phyloP scores from a whole-genome alignment of 2,113 vertebrate genomes.

The Opisthocomus hoazin region DNA sequence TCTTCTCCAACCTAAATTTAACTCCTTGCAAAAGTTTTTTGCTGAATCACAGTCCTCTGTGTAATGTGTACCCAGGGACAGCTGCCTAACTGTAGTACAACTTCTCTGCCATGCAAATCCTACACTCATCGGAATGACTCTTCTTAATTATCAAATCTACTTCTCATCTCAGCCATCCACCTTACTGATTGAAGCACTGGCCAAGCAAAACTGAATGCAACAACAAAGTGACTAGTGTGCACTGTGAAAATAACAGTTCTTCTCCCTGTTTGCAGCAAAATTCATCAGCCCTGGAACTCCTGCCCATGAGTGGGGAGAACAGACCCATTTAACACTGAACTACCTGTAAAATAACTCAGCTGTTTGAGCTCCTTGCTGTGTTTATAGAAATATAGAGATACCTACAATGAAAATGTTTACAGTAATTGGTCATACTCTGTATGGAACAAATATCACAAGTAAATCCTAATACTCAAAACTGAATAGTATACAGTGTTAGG shows the following conservation, averaged over 20 bases:
- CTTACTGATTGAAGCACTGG: not conserved
- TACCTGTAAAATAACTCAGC: not conserved
- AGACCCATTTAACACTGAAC: not conserved
- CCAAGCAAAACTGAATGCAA: not conserved
- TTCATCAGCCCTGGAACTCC: not conserved
- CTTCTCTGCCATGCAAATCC: not conserved
- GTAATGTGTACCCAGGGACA: not conserved
- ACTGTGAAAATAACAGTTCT: not conserved
- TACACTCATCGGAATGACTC: not conserved
- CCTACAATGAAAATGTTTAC: not conserved
- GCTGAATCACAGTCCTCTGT: not conserved
- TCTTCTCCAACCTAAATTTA: not conserved
- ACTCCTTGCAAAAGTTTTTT: not conserved
- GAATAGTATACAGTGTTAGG: not conserved
- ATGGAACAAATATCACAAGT: constrained; percentile 17
- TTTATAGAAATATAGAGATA: not conserved
- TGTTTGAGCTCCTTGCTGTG: not conserved
- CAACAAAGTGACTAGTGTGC: not conserved
- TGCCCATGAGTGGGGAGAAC: not conserved
- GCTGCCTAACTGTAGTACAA: not conserved
- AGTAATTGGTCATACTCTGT: not conserved
- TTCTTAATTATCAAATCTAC: not conserved
- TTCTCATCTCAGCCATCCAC: not conserved
- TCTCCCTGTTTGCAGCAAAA: not conserved
- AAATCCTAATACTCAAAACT: constrained; percentile 9